These are phyloP conservation scores for Leptopilina boulardi DNA, from an alignment of 1,140 invertebrate genomes.

Conservation along the genomic window DNA sequence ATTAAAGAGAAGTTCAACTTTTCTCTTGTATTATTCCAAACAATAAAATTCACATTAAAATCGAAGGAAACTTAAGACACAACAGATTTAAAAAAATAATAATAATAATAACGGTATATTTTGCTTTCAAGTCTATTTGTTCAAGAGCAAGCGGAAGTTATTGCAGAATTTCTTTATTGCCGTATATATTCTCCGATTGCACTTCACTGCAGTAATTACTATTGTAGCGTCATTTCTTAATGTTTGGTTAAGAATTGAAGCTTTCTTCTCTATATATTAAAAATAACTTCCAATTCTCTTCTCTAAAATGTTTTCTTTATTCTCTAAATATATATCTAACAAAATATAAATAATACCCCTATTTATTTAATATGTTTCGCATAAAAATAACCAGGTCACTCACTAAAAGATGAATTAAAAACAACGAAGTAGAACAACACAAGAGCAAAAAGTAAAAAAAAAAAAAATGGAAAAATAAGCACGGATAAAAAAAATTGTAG, in stretches of 20 bases:
- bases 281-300: neutral
- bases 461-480: no score
- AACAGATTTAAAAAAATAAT: slow-evolving; percentile 1
- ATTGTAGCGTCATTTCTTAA: neutral
- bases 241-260: neutral
- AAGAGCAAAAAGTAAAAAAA: no score
- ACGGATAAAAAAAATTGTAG: no score
- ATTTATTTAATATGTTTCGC: no score
- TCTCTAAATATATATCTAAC: no score
- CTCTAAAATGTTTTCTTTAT: no score
- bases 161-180: slow-evolving; percentile 4
- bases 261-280: neutral
- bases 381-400: no score
- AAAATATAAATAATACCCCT: no score
- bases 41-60: slow-evolving; percentile 1
- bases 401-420: no score
- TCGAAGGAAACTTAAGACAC: neutral
- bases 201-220: neutral
- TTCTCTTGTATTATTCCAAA: neutral
- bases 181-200: neutral
- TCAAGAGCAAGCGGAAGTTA: slow-evolving; percentile 8
- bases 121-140: slow-evolving; percentile 15
- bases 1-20: neutral
- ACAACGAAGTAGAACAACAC: no score
- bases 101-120: slow-evolving; percentile 1